A percentile compares a stretch with the other conserved stretches of the same genome.
phyloP scores from a whole-genome alignment of 2,113 vertebrate species.

The Merops nubicus region DNA sequence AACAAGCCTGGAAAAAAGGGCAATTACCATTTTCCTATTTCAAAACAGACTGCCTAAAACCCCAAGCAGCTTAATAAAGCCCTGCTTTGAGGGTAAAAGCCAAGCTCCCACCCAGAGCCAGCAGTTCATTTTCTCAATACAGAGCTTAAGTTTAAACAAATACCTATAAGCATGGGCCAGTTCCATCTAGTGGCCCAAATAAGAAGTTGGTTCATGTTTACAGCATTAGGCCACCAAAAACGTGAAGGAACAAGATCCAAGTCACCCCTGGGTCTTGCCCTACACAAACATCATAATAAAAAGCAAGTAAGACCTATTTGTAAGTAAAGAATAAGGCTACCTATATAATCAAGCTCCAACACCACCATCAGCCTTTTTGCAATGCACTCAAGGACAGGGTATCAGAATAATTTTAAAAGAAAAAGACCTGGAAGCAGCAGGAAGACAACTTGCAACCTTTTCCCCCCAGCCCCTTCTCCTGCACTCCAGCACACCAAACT shows the following conservation, averaged over 20 bases:
- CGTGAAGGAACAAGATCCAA: slow-evolving; percentile 30
- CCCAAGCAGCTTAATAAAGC: slow-evolving; percentile 5
- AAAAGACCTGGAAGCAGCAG: neutral
- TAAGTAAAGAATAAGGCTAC: slow-evolving; percentile 7
- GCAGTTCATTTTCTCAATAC: neutral
- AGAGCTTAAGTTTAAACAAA: slow-evolving; percentile 38
- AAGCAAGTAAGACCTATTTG: slow-evolving; percentile 13
- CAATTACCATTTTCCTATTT: neutral
- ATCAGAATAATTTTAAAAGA: neutral
- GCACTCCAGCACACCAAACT: neutral
- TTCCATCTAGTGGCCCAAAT: slow-evolving; percentile 37
- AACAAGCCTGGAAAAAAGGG: neutral
- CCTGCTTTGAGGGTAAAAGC: slow-evolving; percentile 19
- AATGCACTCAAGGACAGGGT: neutral
- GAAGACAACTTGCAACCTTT: neutral
- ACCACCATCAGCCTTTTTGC: neutral
- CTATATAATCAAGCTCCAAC: neutral
- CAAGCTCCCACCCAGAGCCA: neutral
- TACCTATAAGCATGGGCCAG: neutral
- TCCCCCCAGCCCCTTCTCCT: neutral
- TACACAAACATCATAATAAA: slow-evolving; percentile 40
- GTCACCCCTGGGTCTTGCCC: slow-evolving; percentile 27
- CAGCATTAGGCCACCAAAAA: neutral
- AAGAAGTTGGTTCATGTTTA: slow-evolving; percentile 36
- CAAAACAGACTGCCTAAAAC: neutral